Base-by-base conservation (phyloP, 2,888 invertebrate genomes). In the Syritta pipiens region DNA sequence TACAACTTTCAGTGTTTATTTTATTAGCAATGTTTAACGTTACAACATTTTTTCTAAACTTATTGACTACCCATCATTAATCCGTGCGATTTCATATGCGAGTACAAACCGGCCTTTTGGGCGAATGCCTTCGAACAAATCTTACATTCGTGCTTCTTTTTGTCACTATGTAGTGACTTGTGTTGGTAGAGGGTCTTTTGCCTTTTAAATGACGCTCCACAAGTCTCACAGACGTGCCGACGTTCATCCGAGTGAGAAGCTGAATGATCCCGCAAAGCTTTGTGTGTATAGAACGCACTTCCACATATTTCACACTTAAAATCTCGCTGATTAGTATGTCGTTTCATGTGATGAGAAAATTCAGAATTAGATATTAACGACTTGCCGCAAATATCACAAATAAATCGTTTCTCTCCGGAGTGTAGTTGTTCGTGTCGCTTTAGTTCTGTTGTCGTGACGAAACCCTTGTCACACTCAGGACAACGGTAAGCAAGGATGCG, bases 41-140 rank as follows among this genome's bases (percentile, higher is more conserved):
- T n/a, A n/a, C n/a, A n/a, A n/a, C n/a, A n/a, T n/a, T n/a, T n/a
- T n/a, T n/a, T n/a, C n/a, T n/a, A n/a, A n/a, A n/a, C n/a, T n/a
- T n/a, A n/a, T n/a, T n/a, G n/a, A 59, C 49, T 57, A 10, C 55
- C 74, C 24, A 30, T 17, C 37, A 67, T 30, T 5, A 63, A 12
- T 1, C 71, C 71, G 7, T 77, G 77, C 4, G 71, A 60, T 22
- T 77, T 77, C 77, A 77, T 77, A 7, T 77, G 77, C 0, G 77
- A 71, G 10, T 77, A 67, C 1, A 71, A 46, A 0, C 77, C 77
- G 1, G 77, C 65, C 4, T 77, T 77, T 42, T 77, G 77, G 3
- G 77, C 77, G 42, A 77, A 77, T 3, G 59, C 10, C 4, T 67
- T 77, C 0, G 60, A 71, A 24, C 77, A 77, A 24, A 77, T 77